Evolutionary conservation across 2,113 vertebrate genomes (phyloP), one percentile per base, ranked within the genome.

Genomic region (Puffinus mauretanicus): DNA sequence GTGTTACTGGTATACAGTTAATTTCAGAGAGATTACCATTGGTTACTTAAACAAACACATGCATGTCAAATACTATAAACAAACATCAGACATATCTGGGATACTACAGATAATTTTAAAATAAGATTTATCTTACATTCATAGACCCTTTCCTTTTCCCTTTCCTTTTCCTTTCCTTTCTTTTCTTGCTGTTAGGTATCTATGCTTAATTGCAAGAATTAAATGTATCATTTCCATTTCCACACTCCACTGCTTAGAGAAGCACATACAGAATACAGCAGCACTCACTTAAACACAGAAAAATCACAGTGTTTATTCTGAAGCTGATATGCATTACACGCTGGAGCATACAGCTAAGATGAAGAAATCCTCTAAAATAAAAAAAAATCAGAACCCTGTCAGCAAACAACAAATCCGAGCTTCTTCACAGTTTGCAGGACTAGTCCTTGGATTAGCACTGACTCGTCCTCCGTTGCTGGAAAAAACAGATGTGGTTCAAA

Each of bases 401-500:
- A 72, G 57, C 47, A 82, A 93, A 57, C 29, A 85, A 44, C 58
- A 67, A 60, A 71, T n/a, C 49, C 4, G 3, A 25, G 44, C 69
- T 85, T 67, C 80, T 72, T 62, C 76, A 58, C 18, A 62, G 10
- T 81, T 94, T 75, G 36, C 42, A 62, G 20, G 42, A 22, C 73
- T 36, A 84, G 69, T 36, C 61, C 47, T 64, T 72, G 70, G 61
- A 76, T 96, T 64, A 95, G 77, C 52, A 38, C 69, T 20, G 84
- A 60, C 78, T 91, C 52, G 0, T 89, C 93, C 51, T 89, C 81
- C 19, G 29, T 18, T 72, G 73, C 89, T 91, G 83, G 61, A 67
- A 95, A 96, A 97, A 95, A 44, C 89, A 97, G 93, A 96, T 95
- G 93, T 93, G 65, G 94, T 94, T 97, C 93, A 96, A 93, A 96